phyloP scores from a whole-genome alignment of 2,888 invertebrate species.

The Drosophila putrida region DNA sequence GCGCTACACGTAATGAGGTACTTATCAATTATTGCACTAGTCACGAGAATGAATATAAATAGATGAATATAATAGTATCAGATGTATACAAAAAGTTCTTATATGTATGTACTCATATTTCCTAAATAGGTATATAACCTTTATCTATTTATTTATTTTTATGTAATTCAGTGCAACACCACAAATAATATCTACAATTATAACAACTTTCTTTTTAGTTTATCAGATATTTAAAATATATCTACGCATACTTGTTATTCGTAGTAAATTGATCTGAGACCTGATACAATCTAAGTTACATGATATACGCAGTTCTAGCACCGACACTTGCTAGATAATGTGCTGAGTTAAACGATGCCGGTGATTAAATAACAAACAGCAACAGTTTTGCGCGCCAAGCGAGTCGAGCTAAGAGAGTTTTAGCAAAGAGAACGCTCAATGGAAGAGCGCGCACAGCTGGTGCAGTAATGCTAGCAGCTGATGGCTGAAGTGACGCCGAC shows the following conservation, averaged over 20 bases:
- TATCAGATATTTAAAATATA: not conserved
- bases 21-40: too few relatives aligned
- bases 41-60: too few relatives aligned
- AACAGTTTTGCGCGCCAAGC: conserved; percentile 77
- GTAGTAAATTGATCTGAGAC: conserved; percentile 17
- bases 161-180: too few relatives aligned
- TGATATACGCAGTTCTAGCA: conserved; percentile 10
- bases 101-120: too few relatives aligned
- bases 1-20: too few relatives aligned
- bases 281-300: conserved; percentile 5
- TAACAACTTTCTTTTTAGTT: not conserved
- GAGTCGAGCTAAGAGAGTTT: conserved; percentile 35
- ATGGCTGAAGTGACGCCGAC: conserved; percentile 24
- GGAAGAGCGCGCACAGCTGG: conserved; percentile 65
- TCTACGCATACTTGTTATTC: conserved; percentile 6
- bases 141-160: too few relatives aligned
- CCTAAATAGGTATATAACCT: too few relatives aligned
- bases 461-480: conserved; percentile 59
- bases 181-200: too few relatives aligned
- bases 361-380: conserved; percentile 79
- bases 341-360: conserved; percentile 60
- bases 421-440: conserved; percentile 43
- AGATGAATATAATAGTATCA: too few relatives aligned
- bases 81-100: too few relatives aligned
- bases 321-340: conserved; percentile 18